These are phyloP conservation scores for Phoxinus phoxinus DNA, from an alignment of 2,113 vertebrate species.

Conservation along the genomic window DNA sequence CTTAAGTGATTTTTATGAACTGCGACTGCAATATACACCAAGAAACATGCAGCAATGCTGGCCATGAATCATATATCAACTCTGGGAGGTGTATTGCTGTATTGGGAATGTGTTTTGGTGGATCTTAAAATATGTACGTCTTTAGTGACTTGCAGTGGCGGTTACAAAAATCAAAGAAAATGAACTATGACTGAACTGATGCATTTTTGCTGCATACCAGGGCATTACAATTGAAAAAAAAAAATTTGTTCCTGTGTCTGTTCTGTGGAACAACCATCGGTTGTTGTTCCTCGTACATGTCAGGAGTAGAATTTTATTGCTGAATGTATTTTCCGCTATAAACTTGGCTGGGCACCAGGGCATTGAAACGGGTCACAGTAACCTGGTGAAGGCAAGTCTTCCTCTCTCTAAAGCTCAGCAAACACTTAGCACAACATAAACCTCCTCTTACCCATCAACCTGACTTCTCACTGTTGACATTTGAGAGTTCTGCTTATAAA, in stretches of 20 bases:
- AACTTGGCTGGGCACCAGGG: conserved; percentile 66
- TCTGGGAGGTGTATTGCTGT: background rate
- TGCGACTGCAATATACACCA: background rate
- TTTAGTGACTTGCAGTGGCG: background rate
- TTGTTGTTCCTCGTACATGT: conserved; percentile 5
- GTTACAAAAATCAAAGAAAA: background rate
- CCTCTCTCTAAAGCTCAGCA: conserved; percentile 33
- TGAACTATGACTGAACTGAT: background rate
- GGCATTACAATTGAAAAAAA: background rate
- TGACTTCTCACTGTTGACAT: background rate
- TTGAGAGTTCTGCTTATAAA: background rate
- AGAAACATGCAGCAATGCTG: background rate
- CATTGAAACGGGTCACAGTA: conserved; percentile 74
- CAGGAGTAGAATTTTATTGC: conserved; percentile 56
- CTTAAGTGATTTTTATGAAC: background rate
- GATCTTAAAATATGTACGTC: background rate
- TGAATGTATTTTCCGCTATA: conserved; percentile 64
- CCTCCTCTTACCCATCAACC: conserved; percentile 1
- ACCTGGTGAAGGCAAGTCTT: conserved; percentile 72
- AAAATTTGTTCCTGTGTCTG: background rate
- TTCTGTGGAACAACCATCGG: background rate
- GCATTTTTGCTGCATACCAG: background rate
- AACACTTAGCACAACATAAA: conserved; percentile 23
- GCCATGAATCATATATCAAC: background rate
- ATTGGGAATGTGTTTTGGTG: background rate